Conservation (phyloP, 2,113 vertebrate genomes). For the Gavialis gangeticus region DNA sequence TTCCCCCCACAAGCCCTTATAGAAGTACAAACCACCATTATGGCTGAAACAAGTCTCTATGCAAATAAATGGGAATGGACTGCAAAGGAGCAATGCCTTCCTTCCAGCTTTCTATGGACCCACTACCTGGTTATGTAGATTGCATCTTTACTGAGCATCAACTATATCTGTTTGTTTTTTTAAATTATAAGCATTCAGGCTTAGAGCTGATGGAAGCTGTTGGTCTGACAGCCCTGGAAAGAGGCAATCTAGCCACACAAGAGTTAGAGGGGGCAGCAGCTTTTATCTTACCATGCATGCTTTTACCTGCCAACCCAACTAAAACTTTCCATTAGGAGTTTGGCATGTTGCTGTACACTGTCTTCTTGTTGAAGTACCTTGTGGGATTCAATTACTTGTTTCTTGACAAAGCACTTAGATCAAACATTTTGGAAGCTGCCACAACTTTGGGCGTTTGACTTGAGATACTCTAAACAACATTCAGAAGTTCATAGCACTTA, state of each 20-base stretch:
- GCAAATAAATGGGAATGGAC: constrained; percentile 22
- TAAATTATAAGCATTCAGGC: no score
- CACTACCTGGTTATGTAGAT: no score
- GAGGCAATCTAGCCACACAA: background rate
- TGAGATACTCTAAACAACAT: accelerated
- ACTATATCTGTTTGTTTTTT: no score
- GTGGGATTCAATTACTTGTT: background rate
- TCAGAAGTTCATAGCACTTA: background rate
- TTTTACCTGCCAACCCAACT: no score
- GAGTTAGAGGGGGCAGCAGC: background rate
- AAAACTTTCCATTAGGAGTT: background rate
- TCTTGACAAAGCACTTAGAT: background rate
- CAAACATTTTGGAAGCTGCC: background rate
- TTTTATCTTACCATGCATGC: no score
- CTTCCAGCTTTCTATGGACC: background rate
- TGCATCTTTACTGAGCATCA: no score
- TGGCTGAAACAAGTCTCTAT: background rate
- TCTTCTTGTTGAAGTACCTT: background rate
- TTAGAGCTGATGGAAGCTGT: background rate
- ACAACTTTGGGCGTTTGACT: background rate
- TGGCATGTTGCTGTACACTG: background rate
- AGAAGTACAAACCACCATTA: constrained; percentile 14
- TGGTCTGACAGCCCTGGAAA: background rate
- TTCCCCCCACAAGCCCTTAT: background rate
- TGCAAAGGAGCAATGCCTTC: background rate